A percentile compares a stretch with the other conserved stretches of the same genome.
phyloP scores from a whole-genome alignment of 2,113 vertebrate species.

The Furnarius figulus region DNA sequence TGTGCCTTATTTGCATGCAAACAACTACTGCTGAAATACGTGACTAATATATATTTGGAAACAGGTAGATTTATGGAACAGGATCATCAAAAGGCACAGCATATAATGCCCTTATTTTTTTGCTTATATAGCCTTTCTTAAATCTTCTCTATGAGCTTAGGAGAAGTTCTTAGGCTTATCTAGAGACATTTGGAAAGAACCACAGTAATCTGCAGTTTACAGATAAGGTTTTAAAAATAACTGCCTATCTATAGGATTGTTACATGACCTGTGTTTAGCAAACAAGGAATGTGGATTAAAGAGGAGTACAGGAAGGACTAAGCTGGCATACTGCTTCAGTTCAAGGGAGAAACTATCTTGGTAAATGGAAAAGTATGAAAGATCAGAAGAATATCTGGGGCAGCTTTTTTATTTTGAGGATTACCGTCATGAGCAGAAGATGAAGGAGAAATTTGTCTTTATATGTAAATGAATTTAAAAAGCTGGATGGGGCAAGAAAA shows the following conservation, averaged over 20 bases:
- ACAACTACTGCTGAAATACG: neutral
- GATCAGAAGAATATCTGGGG: conserved; percentile 28
- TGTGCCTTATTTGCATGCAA: neutral
- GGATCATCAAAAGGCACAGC: neutral
- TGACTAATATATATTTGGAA: neutral
- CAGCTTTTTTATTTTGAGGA: conserved; percentile 35
- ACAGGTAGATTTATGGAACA: neutral
- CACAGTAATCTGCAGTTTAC: conserved; percentile 16
- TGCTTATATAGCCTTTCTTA: neutral
- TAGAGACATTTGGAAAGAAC: neutral
- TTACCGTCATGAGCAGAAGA: neutral
- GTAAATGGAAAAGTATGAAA: conserved; percentile 4
- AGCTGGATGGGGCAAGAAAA: conserved; percentile 7
- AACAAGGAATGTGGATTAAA: conserved; percentile 47
- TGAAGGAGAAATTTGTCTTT: conserved; percentile 1
- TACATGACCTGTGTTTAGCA: conserved; percentile 17
- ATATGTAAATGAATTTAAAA: neutral
- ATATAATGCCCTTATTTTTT: neutral
- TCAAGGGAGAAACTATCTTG: conserved; percentile 2
- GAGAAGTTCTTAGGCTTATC: neutral
- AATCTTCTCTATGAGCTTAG: neutral
- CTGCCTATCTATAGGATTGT: neutral
- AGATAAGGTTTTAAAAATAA: conserved; percentile 30
- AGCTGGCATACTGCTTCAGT: conserved; percentile 6
- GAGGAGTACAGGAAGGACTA: conserved; percentile 14